Evolutionary conservation across 2,113 vertebrate species (phyloP).

Genomic region (Holacanthus passer): DNA sequence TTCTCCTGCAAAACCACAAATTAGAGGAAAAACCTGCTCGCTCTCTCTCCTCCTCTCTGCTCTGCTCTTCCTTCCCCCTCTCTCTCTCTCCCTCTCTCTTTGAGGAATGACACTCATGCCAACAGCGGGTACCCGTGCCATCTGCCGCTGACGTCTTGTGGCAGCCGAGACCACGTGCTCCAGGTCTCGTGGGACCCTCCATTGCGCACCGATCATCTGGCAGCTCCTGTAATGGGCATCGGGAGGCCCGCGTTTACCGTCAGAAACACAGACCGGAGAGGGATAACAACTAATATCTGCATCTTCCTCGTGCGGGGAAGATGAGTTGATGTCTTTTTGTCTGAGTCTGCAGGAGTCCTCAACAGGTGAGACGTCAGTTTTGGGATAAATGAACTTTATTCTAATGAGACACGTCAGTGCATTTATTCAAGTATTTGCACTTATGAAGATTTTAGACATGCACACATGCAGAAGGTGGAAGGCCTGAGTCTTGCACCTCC

Average conservation of each 20-base stretch:
- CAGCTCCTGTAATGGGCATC: constrained; percentile 98
- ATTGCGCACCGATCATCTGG: constrained; percentile 98
- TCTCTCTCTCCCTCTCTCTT: constrained; percentile 78
- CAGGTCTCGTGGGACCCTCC: constrained; percentile 94
- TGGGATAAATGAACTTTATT: too few relatives aligned
- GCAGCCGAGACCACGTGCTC: constrained; percentile 96
- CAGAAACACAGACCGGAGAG: constrained; percentile 92
- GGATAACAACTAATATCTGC: constrained; percentile 86
- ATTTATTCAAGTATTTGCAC: not conserved
- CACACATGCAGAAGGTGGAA: not conserved
- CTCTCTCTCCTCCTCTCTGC: constrained; percentile 83
- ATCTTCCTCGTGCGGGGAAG: constrained; percentile 50
- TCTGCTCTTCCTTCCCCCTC: constrained; percentile 87
- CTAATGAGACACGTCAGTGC: too few relatives aligned
- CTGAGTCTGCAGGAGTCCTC: constrained; percentile 37
- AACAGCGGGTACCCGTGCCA: constrained; percentile 99
- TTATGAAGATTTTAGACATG: not conserved
- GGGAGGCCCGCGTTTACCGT: constrained; percentile 97
- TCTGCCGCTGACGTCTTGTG: constrained; percentile 99
- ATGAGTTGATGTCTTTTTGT: constrained; percentile 56
- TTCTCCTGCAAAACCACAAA: constrained; percentile 86
- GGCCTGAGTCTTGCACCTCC: not conserved
- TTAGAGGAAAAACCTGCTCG: constrained; percentile 84
- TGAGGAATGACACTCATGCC: constrained; percentile 99
- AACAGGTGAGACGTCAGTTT: constrained; percentile 65